Evolutionary conservation across 92 coral and sea anemone species (phyloP), one percentile per base, ranked within the genome.

Genomic region (Porites rus): DNA sequence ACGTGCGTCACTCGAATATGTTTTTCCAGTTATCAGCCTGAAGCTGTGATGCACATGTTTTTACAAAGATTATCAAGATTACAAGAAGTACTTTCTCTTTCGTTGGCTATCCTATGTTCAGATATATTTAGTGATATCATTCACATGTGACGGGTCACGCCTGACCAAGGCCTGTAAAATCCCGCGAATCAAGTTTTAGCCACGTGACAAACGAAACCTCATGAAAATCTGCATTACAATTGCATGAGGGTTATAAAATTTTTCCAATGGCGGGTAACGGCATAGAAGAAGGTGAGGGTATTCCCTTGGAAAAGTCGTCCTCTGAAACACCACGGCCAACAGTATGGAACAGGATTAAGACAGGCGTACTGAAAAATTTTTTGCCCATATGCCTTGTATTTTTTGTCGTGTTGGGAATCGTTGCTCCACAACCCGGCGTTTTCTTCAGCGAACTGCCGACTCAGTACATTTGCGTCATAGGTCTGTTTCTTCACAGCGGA

Each of bases 401-500:
- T 52, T 78, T 94, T 69, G 94, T 93, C 17, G 58, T 86, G 62
- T 74, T 94, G 5, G 98, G 98, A 38, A 88, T 93, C 52, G 65
- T 88, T 31, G 90, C 83, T 3, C 98, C 98, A 2, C 83, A 90
- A 46, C 98, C 98, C 2, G 98, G 98, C 1, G 93, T 91, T 1
- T 92, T 90, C 72, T 80, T 94, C 56, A 93, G 94, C 88, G 81
- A 91, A 86, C 83, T 89, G 31, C 95, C 94, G 9, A 90, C 95
- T n/a, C 98, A 94, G 58, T 94, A 92, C 76, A 82, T 90, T 9
- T 94, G 98, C 70, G 94, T 94, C 5, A 96, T 94, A 46, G 91
- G 94, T 13, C 71, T 94, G n/a, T 94, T 94, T 82, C 83, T 92
- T 51, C 98, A 94, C 76, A 94, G 98, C 46, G 99, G 99, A 19